Evolutionary conservation across 2,113 vertebrate genomes (phyloP).

Genomic region (Siniperca knerii): DNA sequence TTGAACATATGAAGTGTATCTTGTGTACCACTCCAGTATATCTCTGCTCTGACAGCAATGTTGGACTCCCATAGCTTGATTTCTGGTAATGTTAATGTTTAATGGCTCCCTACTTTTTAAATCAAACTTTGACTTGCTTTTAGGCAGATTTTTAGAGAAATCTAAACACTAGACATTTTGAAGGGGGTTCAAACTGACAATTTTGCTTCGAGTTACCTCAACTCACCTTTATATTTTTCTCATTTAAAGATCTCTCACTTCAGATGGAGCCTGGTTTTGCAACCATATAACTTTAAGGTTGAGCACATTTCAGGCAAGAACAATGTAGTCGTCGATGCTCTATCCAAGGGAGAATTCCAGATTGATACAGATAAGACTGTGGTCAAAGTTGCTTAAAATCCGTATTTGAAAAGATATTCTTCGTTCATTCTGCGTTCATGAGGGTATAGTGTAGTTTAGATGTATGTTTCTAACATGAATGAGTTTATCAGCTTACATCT

Average conservation of each 20-base stretch:
- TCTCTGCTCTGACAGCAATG: too few species aligned
- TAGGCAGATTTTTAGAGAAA: too few species aligned
- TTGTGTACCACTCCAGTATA: neutral
- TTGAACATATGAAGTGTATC: too few species aligned
- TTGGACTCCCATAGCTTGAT: too few species aligned
- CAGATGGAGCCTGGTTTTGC: too few species aligned
- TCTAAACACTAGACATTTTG: neutral
- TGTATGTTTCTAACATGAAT: constrained; percentile 5
- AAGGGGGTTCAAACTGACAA: too few species aligned
- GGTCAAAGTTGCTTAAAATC: neutral
- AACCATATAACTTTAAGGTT: too few species aligned
- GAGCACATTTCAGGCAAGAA: too few species aligned
- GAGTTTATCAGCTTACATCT: neutral
- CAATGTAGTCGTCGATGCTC: too few species aligned
- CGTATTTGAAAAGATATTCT: neutral
- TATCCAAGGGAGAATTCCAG: neutral
- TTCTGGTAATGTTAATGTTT: too few species aligned
- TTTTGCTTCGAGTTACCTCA: neutral
- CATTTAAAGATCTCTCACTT: too few species aligned
- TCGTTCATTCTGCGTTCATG: neutral
- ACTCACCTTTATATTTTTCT: neutral
- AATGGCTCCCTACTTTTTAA: neutral
- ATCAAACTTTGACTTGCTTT: too few species aligned
- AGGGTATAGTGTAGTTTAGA: neutral
- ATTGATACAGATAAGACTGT: neutral